Base-by-base conservation (phyloP, 2,113 vertebrate species). In the Girardinichthys multiradiatus region DNA sequence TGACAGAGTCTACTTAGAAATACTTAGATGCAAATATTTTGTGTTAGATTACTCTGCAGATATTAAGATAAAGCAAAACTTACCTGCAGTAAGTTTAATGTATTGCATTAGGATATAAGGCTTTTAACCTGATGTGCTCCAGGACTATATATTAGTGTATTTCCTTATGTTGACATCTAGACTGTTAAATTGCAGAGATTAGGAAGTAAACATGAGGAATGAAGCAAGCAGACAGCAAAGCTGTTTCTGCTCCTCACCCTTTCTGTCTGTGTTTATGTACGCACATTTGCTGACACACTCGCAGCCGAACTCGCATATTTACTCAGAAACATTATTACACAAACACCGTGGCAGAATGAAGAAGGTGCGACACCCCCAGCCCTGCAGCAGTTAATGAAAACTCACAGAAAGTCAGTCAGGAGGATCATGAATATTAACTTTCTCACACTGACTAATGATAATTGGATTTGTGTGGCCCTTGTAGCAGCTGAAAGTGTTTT, bases 381-480 rank as follows among this genome's bases (percentile, higher is more conserved):
- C 37, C 45, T 58, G 66, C 78, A 77, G 68, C 77, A 64, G 17
- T 76, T 76, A 5, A 76, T 79, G 73, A 61, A 65, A 80, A 71
- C 59, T 60, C 37, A 24, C 67, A 70, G 11, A 54, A 71, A 72
- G 39, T 82, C 75, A 77, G 57, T 75, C 66, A 68, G 14, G 59
- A 70, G 65, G 13, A 71, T 74, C 66, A 64, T 74, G 65, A 83
- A 82, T 90, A 83, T 89, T 79, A 83, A 76, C 57, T 73, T 33
- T 72, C 31, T 15, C 66, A 76, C 39, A 67, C 31, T 51, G 37
- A 57, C 57, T 67, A 64, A 81, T 63, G 64, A 21, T 85, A 82
- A 87, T 86, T 72, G 68, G 86, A 82, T 89, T 88, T 85, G 75
- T 64, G 82, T 69, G 81, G 83, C 54, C 76, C 76, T 80, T 69